A percentile compares a stretch with the other conserved stretches of the same genome.
These are phyloP conservation scores for Saimiri boliviensis DNA, from an alignment of 2,113 vertebrate species.

Conservation along the genomic window DNA sequence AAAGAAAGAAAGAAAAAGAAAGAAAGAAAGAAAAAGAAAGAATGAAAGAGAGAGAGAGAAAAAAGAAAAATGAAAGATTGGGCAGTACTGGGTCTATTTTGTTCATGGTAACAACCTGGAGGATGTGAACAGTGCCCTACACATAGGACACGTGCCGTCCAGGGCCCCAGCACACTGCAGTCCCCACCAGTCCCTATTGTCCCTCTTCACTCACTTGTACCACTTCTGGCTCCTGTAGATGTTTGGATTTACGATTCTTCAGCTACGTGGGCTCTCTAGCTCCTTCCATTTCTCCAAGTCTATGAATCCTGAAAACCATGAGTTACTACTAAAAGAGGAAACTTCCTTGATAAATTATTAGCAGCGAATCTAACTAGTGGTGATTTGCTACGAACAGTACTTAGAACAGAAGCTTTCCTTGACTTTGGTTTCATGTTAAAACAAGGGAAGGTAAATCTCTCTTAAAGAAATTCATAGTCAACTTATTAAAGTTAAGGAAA, in stretches of 20 bases:
- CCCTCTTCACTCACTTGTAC: not conserved
- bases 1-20: too few relatives aligned
- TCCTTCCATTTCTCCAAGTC: not conserved
- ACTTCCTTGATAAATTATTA: not conserved
- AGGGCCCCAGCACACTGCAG: not conserved
- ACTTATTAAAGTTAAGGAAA: not conserved
- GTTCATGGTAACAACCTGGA: not conserved
- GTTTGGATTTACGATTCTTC: not conserved
- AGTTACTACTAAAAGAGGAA: not conserved
- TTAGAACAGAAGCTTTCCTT: not conserved
- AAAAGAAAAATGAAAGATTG: not conserved
- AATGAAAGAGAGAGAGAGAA: too few relatives aligned
- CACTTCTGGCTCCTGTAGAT: not conserved
- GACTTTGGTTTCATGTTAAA: not conserved
- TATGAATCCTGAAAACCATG: not conserved
- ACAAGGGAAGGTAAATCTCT: not conserved
- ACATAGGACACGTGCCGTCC: too few relatives aligned
- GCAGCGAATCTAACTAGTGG: not conserved
- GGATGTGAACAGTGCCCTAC: not conserved
- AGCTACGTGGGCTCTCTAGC: not conserved
- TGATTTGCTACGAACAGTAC: not conserved
- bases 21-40: too few relatives aligned
- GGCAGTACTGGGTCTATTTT: not conserved
- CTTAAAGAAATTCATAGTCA: not conserved
- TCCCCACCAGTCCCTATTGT: constrained; percentile 2